Evolutionary conservation across 2,113 vertebrate genomes (phyloP), one percentile per base, ranked within the genome.

Genomic region (Ophthalmolycus amberensis): DNA sequence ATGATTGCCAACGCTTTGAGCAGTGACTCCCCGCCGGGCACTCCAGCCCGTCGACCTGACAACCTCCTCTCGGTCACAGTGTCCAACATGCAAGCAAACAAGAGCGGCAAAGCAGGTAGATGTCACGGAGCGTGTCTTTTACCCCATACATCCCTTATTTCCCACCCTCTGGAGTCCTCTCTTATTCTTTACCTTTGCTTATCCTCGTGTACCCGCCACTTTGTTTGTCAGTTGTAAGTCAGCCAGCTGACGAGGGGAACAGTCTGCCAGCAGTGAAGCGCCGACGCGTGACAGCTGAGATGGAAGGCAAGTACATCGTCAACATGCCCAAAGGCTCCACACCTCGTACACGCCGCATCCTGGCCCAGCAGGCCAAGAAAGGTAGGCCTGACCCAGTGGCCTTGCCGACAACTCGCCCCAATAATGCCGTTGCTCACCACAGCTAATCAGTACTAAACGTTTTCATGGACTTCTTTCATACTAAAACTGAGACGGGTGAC

Each of bases 241-340:
- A 88, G 22, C 82, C 85, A 3, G 95, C 90, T 0, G 95, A 95
- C 0, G 95, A 96, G 52, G 93, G 91, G 38, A 92, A 94, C 12
- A 75, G 77, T 11, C 59, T 90, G 8, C 90, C 95, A 0, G 86
- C 91, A 40, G 88, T 93, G 58, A 99, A 98, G 90, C 94, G 90
- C 0, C 95, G 97, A 5, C 94, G 97, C 0, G 98, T 98, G 71
- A 99, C 98, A 0, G 97, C 97, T 0, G 98, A 99, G 91, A 99
- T 99, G 96, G 98, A 99, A 90, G 98, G 98, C 71, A 99, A 99
- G 77, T 99, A 99, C 91, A 96, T 98, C 77, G 95, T 99, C 94
- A 97, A 95, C 94, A 98, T 99, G 97, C 97, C 98, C 84, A 98
- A 98, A 91, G 98, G 98, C 79, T 97, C 97, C 80, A 99, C 98